Base-by-base conservation (phyloP, 2,797 vertebrate species). In the Lacerta viridis region DNA sequence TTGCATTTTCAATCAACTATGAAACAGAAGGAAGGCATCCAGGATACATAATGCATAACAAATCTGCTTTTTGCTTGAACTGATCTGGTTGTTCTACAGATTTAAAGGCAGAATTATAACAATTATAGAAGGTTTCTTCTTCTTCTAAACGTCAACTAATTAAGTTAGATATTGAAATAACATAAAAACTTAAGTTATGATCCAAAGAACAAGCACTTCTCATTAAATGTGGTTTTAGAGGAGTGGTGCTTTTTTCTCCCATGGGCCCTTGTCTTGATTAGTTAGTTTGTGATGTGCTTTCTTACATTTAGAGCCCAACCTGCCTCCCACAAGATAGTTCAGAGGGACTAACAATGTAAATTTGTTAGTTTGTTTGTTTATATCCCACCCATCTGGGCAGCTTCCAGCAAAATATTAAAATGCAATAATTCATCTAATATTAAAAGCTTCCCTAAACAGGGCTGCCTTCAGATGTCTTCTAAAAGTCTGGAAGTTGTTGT, bases 51-150 rank as follows among this genome's bases (percentile, higher is more conserved):
- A 46, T 29, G 78, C 82, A 55, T 36, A 0, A 0, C 68, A 89
- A 87, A 85, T 46, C 75, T 8, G 55, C 71, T 50, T 83, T 76
- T 88, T 92, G 41, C 41, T 83, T 91, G 83, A 92, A 84, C 92
- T 75, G 4, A 20, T 23, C 25, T 0, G 23, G 3, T 13, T 33
- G 20, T 0, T 33, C 55, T 29, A 18, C 4, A 77, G 92, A 66
- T 61, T 13, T 8, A 25, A 72, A 74, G 29, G 69, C n/a, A 80
- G 8, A 20, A 20, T 18, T 10, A 36, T 77, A 17, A 13, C 6
- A 4, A 9, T 25, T 72, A 4, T 27, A 29, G 36, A n/a, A 4
- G 20, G 4, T 1, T 66, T 20, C 27, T 43, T 11, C 17, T 9
- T 27, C 20, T 4, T 3, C n/a, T 13, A 33, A 80, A 74, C 33